These are phyloP conservation scores for Leptinotarsa lineolata DNA, from an alignment of 1,140 invertebrate genomes.

Conservation along the genomic window DNA sequence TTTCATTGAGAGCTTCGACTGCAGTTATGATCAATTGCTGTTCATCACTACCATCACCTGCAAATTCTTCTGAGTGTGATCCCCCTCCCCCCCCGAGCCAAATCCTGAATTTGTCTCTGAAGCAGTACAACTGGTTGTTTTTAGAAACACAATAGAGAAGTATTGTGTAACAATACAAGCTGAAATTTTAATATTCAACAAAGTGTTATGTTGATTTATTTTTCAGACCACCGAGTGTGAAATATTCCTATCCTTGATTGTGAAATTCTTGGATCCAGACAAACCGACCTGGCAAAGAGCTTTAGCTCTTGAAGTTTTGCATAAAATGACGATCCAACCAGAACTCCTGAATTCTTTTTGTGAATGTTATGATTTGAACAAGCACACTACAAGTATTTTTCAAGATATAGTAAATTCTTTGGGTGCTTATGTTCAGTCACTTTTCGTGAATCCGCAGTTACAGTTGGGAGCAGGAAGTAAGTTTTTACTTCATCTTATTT, in stretches of 20 bases:
- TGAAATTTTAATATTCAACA: too few species aligned
- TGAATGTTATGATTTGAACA: constrained; percentile 91
- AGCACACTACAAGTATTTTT: constrained; percentile 90
- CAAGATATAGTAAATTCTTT: constrained; percentile 95
- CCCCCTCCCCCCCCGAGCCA: too few species aligned
- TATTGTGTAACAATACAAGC: too few species aligned
- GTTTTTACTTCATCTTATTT: constrained; percentile 11
- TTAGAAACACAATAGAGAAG: too few species aligned
- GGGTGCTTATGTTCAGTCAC: constrained; percentile 92
- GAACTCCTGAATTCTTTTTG: constrained; percentile 89
- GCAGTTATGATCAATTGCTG: too few species aligned
- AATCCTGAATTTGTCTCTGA: too few species aligned
- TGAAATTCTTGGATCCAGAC: constrained; percentile 96
- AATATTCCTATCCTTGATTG: constrained; percentile 95
- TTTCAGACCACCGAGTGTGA: constrained; percentile 94
- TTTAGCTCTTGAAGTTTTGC: constrained; percentile 91
- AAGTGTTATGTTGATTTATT: constrained; percentile 22
- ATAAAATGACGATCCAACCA: constrained; percentile 90
- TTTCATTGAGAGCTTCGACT: too few species aligned
- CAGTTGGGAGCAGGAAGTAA: constrained; percentile 58
- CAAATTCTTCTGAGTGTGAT: too few species aligned
- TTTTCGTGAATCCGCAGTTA: constrained; percentile 75
- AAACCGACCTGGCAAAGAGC: constrained; percentile 95
- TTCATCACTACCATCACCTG: too few species aligned
- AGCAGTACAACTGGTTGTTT: too few species aligned